Evolutionary conservation across 2,888 invertebrate genomes (phyloP), one percentile per base, ranked within the genome.

Genomic region (Heliconius cydno): DNA sequence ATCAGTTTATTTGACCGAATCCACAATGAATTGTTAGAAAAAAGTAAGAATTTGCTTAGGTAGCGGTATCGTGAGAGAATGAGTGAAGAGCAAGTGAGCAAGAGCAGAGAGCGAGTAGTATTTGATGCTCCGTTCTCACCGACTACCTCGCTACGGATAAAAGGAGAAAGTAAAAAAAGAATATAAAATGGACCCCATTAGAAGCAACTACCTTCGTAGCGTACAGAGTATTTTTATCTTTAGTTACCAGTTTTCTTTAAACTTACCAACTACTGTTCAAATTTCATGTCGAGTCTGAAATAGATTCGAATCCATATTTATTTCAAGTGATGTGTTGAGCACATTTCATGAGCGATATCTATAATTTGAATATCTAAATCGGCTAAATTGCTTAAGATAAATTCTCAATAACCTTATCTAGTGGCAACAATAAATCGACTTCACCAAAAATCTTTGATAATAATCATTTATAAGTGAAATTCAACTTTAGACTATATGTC

Each of bases 381-480:
- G n/a, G 30, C 68, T 41, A 46, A 70, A 70, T 70, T 70, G 70
- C 70, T 46, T 70, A 41, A 19, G 41, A 70, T 70, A 70, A 70
- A 41, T 70, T 70, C 70, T 46, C 70, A 70, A 70, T 28, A 70
- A 25, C n/a, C 25, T 46, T 70, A 70, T 70, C 70, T 46, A 46
- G 41, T 25, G 38, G 68, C n/a, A 25, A 41, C 70, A 70, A 70
- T 41, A 41, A 70, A 46, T 70, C 70, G 70, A 46, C 38, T 41
- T 68, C 70, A 70, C 41, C n/a, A 70, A 41, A 70, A 70, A 70
- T 68, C 68, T 41, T 68, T 70, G 70, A 70, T 70, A 70, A 41
- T 13, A 7, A 7, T 12, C 3, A 28, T 25, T 15, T n/a, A 6
- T 15, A 19, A 41, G 7, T 7, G 15, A 73, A 60, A 34, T 60